Percentiles rank a stretch among this genome's conserved stretches.
These are phyloP conservation scores for Oreochromis spilurus DNA, from an alignment of 2,113 vertebrate species.

Conservation along the genomic window DNA sequence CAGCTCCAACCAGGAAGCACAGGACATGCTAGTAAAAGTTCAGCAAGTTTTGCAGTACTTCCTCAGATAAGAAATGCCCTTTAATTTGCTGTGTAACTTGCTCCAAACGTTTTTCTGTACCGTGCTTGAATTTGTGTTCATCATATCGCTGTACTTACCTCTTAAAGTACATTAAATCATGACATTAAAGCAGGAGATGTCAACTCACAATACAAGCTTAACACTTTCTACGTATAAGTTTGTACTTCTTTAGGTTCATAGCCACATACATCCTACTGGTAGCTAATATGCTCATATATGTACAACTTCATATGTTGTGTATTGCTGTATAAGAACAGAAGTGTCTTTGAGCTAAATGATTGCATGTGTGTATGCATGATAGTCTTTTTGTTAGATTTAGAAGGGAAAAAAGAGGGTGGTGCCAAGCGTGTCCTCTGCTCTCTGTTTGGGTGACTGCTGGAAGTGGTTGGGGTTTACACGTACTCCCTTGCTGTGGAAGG, in stretches of 20 bases:
- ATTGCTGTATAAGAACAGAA: not conserved
- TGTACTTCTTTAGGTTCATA: not conserved
- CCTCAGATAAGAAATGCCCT: not conserved
- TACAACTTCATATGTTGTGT: not conserved
- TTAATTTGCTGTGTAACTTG: not conserved
- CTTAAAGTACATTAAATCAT: not conserved
- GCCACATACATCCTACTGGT: not conserved
- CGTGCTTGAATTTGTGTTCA: not conserved
- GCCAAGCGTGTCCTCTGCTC: conserved; percentile 60
- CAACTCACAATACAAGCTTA: not conserved
- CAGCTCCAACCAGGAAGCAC: conserved; percentile 67
- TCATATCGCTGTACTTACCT: not conserved
- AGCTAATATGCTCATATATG: not conserved
- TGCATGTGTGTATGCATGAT: not conserved
- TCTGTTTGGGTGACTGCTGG: conserved; percentile 61
- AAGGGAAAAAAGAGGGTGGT: not conserved
- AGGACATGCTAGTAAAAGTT: conserved; percentile 32
- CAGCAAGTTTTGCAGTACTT: not conserved
- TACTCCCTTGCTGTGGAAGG: conserved; percentile 87
- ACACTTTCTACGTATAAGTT: not conserved
- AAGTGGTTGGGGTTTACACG: conserved; percentile 76
- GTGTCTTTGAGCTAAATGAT: not conserved
- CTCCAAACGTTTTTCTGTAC: not conserved
- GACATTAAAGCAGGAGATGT: not conserved
- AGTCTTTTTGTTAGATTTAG: conserved; percentile 27